phyloP scores from a whole-genome alignment of 2,797 vertebrate species.

The Clarias fuscus region DNA sequence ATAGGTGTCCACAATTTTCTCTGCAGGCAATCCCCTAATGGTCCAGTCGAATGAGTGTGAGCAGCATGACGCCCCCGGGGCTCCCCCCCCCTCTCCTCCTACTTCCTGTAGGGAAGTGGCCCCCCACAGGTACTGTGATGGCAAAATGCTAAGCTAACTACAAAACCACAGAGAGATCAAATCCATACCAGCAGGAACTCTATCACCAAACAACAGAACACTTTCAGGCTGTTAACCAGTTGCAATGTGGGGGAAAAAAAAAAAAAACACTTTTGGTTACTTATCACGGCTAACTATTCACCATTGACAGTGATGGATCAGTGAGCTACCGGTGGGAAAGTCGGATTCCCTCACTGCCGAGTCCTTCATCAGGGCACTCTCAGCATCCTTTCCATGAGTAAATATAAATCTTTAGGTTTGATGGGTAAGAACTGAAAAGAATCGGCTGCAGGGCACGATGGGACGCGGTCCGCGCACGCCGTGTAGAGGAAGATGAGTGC shows the following conservation, averaged over 20 bases:
- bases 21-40: slow-evolving; percentile 55
- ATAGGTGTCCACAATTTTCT: slow-evolving; percentile 62
- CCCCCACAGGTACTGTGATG: background rate
- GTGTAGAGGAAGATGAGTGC: background rate
- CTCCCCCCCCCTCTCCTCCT: slow-evolving; percentile 27
- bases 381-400: background rate
- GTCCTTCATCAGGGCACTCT: background rate
- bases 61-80: slow-evolving; percentile 33
- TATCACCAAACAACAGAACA: background rate
- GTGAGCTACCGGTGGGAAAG: background rate
- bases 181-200: background rate
- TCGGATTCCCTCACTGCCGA: background rate
- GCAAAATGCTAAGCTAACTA: slow-evolving; percentile 20
- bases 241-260: background rate
- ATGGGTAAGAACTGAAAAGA: background rate
- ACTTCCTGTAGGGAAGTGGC: slow-evolving; percentile 7
- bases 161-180: slow-evolving; percentile 30
- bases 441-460: background rate
- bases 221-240: background rate
- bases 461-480: background rate
- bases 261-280: background rate
- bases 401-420: background rate
- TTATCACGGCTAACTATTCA: background rate
- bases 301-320: background rate
- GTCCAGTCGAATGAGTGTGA: slow-evolving; percentile 40